Conservation (phyloP, 2,888 invertebrate genomes). For the Bombylius discolor region DNA sequence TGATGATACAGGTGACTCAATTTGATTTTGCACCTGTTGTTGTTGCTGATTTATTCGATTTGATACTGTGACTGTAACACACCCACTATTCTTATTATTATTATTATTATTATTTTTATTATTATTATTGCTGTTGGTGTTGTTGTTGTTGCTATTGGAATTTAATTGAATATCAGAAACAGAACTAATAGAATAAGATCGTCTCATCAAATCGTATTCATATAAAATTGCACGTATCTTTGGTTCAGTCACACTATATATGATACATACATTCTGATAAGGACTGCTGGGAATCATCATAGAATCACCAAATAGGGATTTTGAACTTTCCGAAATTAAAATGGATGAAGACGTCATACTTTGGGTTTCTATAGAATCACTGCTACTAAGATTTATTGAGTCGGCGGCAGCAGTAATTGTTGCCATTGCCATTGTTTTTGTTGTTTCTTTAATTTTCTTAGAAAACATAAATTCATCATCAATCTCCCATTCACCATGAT, state of each 20-base stretch:
- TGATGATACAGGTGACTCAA: not conserved
- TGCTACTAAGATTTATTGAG: not conserved
- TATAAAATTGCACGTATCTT: conserved; percentile 31
- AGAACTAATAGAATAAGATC: too few species aligned
- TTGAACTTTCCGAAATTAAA: not conserved
- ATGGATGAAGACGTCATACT: not conserved
- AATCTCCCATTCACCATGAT: conserved; percentile 35
- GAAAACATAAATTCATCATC: conserved; percentile 34
- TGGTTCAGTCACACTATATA: conserved; percentile 28
- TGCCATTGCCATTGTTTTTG: not conserved
- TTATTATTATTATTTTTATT: too few species aligned
- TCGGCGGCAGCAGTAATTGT: not conserved
- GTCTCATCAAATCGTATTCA: conserved; percentile 22
- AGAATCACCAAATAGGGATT: not conserved
- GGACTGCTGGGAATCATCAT: not conserved
- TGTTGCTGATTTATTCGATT: not conserved
- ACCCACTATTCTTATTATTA: not conserved
- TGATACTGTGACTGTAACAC: not conserved
- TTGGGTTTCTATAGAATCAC: not conserved
- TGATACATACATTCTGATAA: conserved; percentile 30
- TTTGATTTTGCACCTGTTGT: not conserved
- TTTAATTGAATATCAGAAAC: too few species aligned
- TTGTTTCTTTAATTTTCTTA: conserved; percentile 12
- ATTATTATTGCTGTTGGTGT: too few species aligned
- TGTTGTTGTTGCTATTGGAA: too few species aligned